These are phyloP conservation scores for Lasioglossum marginatum DNA, from an alignment of 2,888 invertebrate genomes.

Conservation along the genomic window DNA sequence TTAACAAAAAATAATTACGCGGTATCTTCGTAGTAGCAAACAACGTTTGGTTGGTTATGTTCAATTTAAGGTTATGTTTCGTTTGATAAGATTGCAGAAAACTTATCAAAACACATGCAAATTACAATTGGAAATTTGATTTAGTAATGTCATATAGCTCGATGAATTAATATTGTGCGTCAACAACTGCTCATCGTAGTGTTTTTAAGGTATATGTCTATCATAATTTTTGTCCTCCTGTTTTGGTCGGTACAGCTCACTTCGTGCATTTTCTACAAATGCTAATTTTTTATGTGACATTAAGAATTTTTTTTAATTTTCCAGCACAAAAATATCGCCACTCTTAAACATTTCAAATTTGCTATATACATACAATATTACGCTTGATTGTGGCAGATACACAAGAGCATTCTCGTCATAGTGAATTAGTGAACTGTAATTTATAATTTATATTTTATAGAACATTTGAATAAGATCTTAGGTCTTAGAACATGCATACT, in stretches of 20 bases:
- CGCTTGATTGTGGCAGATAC: neutral
- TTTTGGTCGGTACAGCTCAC: neutral
- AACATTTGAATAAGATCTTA: neutral
- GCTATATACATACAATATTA: neutral
- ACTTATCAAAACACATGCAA: neutral
- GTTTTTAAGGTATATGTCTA: neutral
- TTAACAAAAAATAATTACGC: neutral
- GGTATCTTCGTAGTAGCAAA: neutral
- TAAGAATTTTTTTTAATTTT: neutral
- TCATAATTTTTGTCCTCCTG: neutral
- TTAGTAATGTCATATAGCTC: neutral
- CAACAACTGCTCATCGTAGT: neutral
- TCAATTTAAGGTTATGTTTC: slow-evolving; percentile 32
- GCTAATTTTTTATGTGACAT: neutral
- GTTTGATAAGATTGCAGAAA: neutral
- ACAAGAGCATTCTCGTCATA: neutral
- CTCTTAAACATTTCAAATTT: neutral
- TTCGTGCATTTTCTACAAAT: neutral
- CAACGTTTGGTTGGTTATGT: neutral
- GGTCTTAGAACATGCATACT: too few species aligned
- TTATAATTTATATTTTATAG: neutral
- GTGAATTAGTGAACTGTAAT: neutral
- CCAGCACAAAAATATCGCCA: neutral
- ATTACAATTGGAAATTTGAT: neutral
- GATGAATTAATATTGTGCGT: neutral